These are phyloP conservation scores for Danaus melanippus DNA, from an alignment of 1,140 invertebrate species.

Conservation along the genomic window DNA sequence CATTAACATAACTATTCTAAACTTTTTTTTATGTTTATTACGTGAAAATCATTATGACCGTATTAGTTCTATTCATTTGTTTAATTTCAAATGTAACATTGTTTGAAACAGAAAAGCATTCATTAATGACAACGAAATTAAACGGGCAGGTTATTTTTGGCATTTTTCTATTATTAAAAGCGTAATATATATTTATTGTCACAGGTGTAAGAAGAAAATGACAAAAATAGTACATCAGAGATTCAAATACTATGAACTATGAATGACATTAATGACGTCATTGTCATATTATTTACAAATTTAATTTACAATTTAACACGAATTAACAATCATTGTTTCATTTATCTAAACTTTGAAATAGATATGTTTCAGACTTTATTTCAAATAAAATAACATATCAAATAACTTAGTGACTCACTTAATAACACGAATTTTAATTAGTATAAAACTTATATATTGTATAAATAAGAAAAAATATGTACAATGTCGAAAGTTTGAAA, in stretches of 20 bases:
- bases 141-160: constrained; percentile 31
- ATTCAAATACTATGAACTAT: constrained; percentile 31
- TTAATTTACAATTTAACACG: constrained; percentile 46
- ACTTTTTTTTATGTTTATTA: too few species aligned
- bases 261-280: constrained; percentile 30
- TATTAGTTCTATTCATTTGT: too few species aligned
- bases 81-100: too few species aligned
- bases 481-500: too few species aligned
- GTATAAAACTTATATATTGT: constrained; percentile 7
- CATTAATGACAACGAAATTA: too few species aligned
- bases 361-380: constrained; percentile 55
- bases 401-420: too few species aligned
- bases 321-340: constrained; percentile 44
- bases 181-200: constrained; percentile 70
- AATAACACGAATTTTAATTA: too few species aligned
- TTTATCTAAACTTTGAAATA: constrained; percentile 51
- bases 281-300: constrained; percentile 43
- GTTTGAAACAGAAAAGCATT: too few species aligned
- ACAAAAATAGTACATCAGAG: constrained; percentile 43
- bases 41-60: too few species aligned
- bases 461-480: constrained; percentile 4
- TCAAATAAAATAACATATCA: constrained; percentile 10
- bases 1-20: too few species aligned
- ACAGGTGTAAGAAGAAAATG: constrained; percentile 59
- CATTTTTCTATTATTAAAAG: constrained; percentile 62